Evolutionary conservation across 2,797 vertebrate genomes (phyloP).

Genomic region (Echiichthys vipera): DNA sequence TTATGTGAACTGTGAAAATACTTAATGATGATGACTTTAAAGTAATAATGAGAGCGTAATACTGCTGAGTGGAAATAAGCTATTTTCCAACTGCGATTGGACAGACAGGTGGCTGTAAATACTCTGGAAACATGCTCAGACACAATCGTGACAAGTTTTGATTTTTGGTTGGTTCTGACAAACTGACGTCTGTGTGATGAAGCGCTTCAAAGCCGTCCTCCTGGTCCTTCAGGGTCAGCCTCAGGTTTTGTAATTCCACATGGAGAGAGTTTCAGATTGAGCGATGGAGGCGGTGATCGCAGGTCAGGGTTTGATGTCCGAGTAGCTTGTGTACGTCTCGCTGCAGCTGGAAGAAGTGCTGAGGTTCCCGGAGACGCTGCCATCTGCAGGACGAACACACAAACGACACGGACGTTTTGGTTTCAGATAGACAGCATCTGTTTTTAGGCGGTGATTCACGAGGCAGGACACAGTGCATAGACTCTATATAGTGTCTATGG

Average conservation of each 20-base stretch:
- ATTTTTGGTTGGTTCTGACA: conserved; percentile 5
- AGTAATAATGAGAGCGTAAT: not conserved
- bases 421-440: not conserved
- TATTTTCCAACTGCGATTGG: too few species aligned
- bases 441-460: not conserved
- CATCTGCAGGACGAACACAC: conserved; percentile 81
- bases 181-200: conserved; percentile 6
- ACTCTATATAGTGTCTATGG: not conserved
- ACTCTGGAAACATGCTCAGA: not conserved
- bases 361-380: conserved; percentile 90
- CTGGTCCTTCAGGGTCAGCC: conserved; percentile 11
- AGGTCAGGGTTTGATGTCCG: conserved; percentile 91
- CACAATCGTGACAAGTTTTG: not conserved
- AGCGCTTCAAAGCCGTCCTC: not conserved
- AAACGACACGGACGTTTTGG: not conserved
- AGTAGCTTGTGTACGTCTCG: conserved; percentile 91
- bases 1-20: not conserved
- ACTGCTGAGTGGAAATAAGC: conserved; percentile 7
- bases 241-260: not conserved
- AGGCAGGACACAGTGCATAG: not conserved
- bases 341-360: conserved; percentile 96
- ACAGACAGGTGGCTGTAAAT: conserved; percentile 5
- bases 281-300: not conserved
- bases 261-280: not conserved
- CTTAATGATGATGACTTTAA: not conserved